A percentile compares a stretch with the other conserved stretches of the same genome.
Evolutionary conservation across 2,888 invertebrate species (phyloP).

Genomic region (Ceramica pisi): DNA sequence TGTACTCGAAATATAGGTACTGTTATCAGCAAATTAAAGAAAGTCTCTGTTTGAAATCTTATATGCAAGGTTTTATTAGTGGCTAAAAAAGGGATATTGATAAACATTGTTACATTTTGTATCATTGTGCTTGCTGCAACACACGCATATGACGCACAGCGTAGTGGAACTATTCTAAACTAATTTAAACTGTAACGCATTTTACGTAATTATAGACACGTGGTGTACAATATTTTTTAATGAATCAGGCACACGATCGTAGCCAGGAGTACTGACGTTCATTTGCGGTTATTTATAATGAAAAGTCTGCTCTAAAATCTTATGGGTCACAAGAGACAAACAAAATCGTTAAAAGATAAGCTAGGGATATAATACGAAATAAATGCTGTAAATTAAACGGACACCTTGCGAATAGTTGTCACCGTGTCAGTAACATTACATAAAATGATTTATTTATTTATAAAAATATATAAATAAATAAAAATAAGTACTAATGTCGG

Average conservation of each 20-base stretch:
- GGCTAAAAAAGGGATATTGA: not conserved
- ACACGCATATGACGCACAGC: not conserved
- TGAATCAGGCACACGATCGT: conserved; percentile 24
- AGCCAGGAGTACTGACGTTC: conserved; percentile 2
- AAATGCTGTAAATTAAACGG: not conserved
- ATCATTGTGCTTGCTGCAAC: not conserved
- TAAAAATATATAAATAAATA: too few relatives aligned
- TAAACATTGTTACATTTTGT: conserved; percentile 7
- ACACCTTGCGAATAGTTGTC: not conserved
- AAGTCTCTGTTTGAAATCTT: not conserved
- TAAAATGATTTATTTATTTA: too few relatives aligned
- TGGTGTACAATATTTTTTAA: conserved; percentile 33
- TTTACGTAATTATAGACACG: conserved; percentile 8
- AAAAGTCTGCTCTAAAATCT: conserved; percentile 10
- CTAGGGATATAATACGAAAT: not conserved
- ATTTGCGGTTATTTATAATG: conserved; percentile 35
- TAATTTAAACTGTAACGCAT: conserved; percentile 28
- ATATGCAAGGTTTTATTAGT: not conserved
- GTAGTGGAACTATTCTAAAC: conserved; percentile 15
- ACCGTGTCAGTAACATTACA: not conserved
- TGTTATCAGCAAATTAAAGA: too few relatives aligned
- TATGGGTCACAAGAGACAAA: conserved; percentile 27
- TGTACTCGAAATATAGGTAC: too few relatives aligned
- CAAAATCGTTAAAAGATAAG: conserved; percentile 19
- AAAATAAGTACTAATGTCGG: too few relatives aligned